Conservation (phyloP, 2,888 invertebrate genomes). For the Eupithecia subfuscata region DNA sequence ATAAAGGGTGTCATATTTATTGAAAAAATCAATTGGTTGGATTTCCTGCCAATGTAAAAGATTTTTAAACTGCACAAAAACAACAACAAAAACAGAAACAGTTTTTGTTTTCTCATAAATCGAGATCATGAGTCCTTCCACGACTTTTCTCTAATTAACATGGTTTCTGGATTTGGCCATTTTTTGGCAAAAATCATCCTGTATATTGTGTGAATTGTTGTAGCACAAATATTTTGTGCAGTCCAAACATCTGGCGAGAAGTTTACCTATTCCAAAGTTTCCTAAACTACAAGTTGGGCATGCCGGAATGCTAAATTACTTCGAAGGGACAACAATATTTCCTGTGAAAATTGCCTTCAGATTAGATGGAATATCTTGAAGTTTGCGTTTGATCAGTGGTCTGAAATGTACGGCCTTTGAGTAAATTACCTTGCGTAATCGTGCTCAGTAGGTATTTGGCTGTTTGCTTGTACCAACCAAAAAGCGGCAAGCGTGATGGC, state of each 20-base stretch:
- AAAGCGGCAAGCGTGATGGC: neutral
- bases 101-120: no score
- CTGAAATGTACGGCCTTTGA: neutral
- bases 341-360: slow-evolving; percentile 15
- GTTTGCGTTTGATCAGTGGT: neutral
- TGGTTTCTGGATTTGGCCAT: no score
- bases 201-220: slow-evolving; percentile 2
- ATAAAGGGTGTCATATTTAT: no score
- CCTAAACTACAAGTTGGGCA: slow-evolving; percentile 37
- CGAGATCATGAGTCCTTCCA: no score
- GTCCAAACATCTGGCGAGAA: slow-evolving; percentile 41
- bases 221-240: slow-evolving; percentile 37
- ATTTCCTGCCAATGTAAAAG: no score
- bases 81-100: no score
- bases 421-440: neutral
- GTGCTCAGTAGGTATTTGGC: neutral
- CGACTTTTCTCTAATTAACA: no score
- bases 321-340: slow-evolving; percentile 38
- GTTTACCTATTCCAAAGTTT: slow-evolving; percentile 45
- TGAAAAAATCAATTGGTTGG: no score
- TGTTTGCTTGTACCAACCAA: neutral
- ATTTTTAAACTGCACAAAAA: no score
- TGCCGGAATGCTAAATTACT: slow-evolving; percentile 42
- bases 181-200: no score
- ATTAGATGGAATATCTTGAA: neutral